Conservation (phyloP, 2,888 invertebrate genomes). For the Diaphora mendica region DNA sequence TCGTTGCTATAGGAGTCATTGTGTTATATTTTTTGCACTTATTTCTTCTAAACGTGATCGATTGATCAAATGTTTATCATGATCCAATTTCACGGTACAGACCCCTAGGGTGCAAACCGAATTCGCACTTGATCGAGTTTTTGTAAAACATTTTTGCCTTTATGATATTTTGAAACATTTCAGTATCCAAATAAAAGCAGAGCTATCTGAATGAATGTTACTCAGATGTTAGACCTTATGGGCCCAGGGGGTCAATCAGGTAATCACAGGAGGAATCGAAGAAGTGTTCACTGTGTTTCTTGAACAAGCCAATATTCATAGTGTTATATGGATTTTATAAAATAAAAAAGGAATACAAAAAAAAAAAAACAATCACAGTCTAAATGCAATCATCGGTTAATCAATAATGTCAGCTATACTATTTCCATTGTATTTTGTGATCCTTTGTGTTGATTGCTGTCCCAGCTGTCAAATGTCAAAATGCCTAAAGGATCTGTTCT, state of each 20-base stretch:
- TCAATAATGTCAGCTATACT: neutral
- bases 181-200: neutral
- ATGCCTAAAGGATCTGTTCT: too few relatives aligned
- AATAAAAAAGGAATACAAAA: neutral
- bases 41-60: conserved; percentile 25
- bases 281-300: neutral
- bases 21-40: conserved; percentile 18
- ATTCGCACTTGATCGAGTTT: conserved; percentile 13
- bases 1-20: neutral
- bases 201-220: neutral
- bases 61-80: conserved; percentile 13
- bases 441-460: too few relatives aligned
- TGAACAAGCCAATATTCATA: neutral
- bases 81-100: conserved; percentile 19
- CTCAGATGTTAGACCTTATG: neutral
- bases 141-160: conserved; percentile 3
- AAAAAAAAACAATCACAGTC: neutral
- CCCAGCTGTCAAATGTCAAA: too few relatives aligned
- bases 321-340: neutral
- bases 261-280: neutral
- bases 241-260: neutral
- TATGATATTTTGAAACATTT: conserved; percentile 1
- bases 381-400: too few relatives aligned
- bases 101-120: conserved; percentile 20
- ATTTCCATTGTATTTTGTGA: too few relatives aligned